Percentiles rank a stretch among this genome's conserved stretches.
These are phyloP conservation scores for Xanthorhoe designata DNA, from an alignment of 2,888 invertebrate species.

Conservation along the genomic window DNA sequence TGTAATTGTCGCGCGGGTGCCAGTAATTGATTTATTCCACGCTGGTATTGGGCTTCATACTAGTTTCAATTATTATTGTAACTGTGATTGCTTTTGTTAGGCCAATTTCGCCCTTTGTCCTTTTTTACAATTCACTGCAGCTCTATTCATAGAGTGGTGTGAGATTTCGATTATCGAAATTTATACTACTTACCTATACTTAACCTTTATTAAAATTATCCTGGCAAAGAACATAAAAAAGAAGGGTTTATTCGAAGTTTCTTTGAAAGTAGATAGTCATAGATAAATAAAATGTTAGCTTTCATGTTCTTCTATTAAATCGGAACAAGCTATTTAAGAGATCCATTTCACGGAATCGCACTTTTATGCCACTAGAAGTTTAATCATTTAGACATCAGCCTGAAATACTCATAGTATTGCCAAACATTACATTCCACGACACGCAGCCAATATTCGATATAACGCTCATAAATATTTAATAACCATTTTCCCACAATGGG, in stretches of 20 bases:
- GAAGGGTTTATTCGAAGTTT: too few species aligned
- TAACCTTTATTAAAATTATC: too few species aligned
- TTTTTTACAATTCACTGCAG: conserved; percentile 14
- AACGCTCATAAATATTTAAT: conserved; percentile 82
- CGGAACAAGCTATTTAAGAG: not conserved
- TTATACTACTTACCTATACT: too few species aligned
- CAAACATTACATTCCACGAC: conserved; percentile 52
- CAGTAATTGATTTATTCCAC: conserved; percentile 76
- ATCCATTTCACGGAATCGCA: not conserved
- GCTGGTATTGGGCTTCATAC: conserved; percentile 44
- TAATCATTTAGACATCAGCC: conserved; percentile 40
- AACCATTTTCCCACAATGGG: conserved; percentile 84
- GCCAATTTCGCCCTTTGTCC: conserved; percentile 24
- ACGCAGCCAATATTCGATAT: conserved; percentile 60
- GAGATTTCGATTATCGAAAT: not conserved
- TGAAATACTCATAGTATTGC: conserved; percentile 52
- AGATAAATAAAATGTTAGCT: too few species aligned
- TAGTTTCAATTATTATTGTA: conserved; percentile 32
- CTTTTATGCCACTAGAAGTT: conserved; percentile 21
- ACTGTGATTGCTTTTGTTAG: conserved; percentile 35
- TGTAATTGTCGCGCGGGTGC: conserved; percentile 76
- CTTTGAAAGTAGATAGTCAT: too few species aligned
- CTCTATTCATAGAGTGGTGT: not conserved
- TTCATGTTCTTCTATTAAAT: too few species aligned
- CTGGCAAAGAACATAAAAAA: too few species aligned